These are phyloP conservation scores for Cheracebus regulus DNA, from an alignment of 2,797 vertebrate species.

Conservation along the genomic window DNA sequence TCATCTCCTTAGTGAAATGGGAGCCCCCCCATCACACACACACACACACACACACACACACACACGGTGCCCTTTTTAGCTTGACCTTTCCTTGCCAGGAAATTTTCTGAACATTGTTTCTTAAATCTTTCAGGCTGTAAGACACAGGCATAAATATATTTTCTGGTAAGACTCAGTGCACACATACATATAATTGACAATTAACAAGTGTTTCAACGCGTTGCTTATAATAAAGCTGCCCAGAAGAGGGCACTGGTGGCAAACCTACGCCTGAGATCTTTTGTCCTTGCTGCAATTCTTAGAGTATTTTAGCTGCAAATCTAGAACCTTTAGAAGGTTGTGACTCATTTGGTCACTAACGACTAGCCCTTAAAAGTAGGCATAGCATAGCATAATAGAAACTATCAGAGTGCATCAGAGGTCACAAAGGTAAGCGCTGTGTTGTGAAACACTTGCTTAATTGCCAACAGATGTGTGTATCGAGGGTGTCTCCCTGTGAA, in stretches of 20 bases:
- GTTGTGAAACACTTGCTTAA: background rate
- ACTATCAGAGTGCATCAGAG: background rate
- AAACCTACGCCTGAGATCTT: background rate
- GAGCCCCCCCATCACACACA: background rate
- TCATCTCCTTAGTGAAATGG: background rate
- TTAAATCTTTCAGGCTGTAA: background rate
- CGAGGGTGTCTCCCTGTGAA: background rate
- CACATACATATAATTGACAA: background rate
- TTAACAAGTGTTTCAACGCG: background rate
- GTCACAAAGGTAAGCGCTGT: background rate
- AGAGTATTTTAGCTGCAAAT: background rate
- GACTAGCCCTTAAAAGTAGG: background rate
- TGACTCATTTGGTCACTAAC: background rate
- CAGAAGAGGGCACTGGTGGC: constrained; percentile 41
- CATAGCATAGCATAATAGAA: background rate
- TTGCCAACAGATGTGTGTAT: background rate
- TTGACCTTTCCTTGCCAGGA: background rate
- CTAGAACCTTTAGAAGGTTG: background rate
- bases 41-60: background rate
- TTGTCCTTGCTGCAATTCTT: background rate
- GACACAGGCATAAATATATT: background rate
- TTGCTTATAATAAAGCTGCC: background rate
- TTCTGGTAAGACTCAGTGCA: background rate
- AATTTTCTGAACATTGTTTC: background rate
- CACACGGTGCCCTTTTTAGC: background rate